Evolutionary conservation across 2,797 vertebrate species (phyloP).

Genomic region (Eulemur mongoz): DNA sequence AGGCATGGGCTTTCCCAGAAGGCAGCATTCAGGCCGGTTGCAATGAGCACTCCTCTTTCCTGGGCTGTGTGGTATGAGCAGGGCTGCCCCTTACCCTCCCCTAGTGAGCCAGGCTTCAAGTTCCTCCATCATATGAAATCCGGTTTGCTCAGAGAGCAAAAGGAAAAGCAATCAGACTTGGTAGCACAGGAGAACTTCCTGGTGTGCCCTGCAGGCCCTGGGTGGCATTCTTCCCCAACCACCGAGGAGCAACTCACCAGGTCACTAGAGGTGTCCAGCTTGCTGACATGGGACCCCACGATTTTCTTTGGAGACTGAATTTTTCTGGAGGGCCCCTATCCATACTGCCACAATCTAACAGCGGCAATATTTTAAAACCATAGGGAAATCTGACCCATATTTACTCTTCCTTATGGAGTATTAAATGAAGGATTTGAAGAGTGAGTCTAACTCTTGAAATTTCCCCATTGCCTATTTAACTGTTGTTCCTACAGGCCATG

Average conservation of each 20-base stretch:
- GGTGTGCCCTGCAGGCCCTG: fast-evolving
- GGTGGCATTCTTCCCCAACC: background rate
- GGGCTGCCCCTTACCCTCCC: background rate
- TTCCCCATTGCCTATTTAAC: background rate
- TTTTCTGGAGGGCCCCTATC: background rate
- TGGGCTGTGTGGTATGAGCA: background rate
- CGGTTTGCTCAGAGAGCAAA: background rate
- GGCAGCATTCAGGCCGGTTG: background rate
- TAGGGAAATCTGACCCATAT: background rate
- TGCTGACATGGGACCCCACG: background rate
- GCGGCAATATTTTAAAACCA: background rate
- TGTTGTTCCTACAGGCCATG: background rate
- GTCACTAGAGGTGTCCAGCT: background rate
- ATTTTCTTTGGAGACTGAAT: background rate
- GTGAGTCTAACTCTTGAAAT: background rate
- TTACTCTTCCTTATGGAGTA: background rate
- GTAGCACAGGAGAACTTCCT: background rate
- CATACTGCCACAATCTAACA: background rate
- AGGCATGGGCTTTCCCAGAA: background rate
- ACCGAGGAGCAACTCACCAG: background rate
- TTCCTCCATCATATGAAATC: background rate
- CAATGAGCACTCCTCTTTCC: background rate
- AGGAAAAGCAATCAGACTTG: background rate
- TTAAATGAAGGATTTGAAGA: background rate
- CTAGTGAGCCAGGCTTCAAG: background rate